These are phyloP conservation scores for Diarsia mendica DNA, from an alignment of 2,888 invertebrate genomes.

Conservation along the genomic window DNA sequence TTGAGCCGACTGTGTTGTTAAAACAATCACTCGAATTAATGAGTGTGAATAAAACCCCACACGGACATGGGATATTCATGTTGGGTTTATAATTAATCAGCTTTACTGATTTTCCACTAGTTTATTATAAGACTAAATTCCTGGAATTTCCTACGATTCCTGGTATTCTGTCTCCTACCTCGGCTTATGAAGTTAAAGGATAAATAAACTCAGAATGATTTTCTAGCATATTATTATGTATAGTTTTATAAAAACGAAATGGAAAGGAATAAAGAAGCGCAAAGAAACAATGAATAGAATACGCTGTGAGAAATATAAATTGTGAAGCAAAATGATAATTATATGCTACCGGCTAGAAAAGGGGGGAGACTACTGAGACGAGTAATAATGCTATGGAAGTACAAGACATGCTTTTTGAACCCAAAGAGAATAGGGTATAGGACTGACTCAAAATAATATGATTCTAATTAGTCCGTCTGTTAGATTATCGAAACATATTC, in stretches of 20 bases:
- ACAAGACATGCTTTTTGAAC: not conserved
- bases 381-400: not conserved
- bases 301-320: not conserved
- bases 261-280: not conserved
- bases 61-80: slow-evolving; percentile 9
- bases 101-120: not conserved
- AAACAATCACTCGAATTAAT: slow-evolving; percentile 60
- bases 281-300: not conserved
- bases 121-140: too few species aligned
- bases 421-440: not conserved
- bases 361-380: not conserved
- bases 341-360: not conserved
- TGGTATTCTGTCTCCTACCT: not conserved
- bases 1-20: slow-evolving; percentile 51
- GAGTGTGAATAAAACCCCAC: slow-evolving; percentile 35
- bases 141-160: not conserved
- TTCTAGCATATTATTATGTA: not conserved
- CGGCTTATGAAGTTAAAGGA: not conserved
- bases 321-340: not conserved
- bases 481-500: too few species aligned
- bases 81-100: not conserved
- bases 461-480: too few species aligned
- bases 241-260: not conserved
- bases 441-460: too few species aligned
- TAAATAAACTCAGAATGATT: not conserved